These are phyloP conservation scores for Dasyurus viverrinus DNA, from an alignment of 2,113 vertebrate species.

Conservation along the genomic window DNA sequence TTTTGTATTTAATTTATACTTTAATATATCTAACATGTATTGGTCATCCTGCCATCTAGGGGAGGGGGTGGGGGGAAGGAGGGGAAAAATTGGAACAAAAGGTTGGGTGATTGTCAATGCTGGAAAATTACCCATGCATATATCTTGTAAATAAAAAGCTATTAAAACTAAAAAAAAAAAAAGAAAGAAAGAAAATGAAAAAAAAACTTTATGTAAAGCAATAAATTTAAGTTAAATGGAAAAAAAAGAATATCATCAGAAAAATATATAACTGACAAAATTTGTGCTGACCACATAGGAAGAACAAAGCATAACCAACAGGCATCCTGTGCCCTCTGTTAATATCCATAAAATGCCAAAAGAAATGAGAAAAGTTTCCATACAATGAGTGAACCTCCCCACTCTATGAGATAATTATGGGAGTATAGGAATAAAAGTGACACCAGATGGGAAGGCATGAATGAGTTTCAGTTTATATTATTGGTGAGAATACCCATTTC, in stretches of 20 bases:
- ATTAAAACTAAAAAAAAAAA: no score
- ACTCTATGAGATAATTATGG: background rate
- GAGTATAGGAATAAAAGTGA: background rate
- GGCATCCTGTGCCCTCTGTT: background rate
- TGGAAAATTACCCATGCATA: no score
- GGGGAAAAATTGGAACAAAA: no score
- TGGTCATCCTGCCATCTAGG: no score
- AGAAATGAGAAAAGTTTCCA: background rate
- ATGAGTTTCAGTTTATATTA: background rate
- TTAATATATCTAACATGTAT: no score
- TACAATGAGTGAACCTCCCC: background rate
- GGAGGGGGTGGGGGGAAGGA: no score
- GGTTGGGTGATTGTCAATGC: no score
- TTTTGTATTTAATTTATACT: no score
- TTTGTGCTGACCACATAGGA: background rate
- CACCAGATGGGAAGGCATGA: background rate
- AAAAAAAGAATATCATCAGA: background rate
- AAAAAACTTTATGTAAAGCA: no score
- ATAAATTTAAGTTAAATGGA: no score
- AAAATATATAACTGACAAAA: background rate
- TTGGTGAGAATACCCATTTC: background rate
- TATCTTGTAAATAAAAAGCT: no score
- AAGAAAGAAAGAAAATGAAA: no score
- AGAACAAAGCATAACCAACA: background rate
- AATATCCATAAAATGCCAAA: background rate